Evolutionary conservation across 2,888 invertebrate genomes (phyloP).

Genomic region (Drosophila formosana): DNA sequence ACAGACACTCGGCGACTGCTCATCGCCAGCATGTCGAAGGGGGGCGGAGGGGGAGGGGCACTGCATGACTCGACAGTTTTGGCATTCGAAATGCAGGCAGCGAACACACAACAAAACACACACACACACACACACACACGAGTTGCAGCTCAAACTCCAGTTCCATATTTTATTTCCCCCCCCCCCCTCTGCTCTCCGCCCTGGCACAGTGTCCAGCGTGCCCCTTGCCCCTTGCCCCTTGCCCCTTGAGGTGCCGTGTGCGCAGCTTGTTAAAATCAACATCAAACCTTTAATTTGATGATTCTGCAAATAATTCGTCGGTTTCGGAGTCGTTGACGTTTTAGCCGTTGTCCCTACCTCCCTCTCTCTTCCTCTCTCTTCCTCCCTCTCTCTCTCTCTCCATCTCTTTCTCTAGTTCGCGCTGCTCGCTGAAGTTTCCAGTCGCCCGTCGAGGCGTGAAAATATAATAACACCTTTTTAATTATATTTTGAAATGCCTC

Average conservation of each 20-base stretch:
- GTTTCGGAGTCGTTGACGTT: slow-evolving; percentile 75
- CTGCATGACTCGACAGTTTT: slow-evolving; percentile 57
- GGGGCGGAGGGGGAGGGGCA: slow-evolving; percentile 1
- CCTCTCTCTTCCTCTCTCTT: neutral
- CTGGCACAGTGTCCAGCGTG: neutral
- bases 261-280: slow-evolving; percentile 78
- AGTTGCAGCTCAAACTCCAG: slow-evolving; percentile 50
- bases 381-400: neutral
- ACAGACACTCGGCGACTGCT: slow-evolving; percentile 68
- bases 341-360: slow-evolving; percentile 22
- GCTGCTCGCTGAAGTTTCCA: slow-evolving; percentile 65
- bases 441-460: slow-evolving; percentile 76
- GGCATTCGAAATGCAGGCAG: slow-evolving; percentile 15
- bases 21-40: slow-evolving; percentile 19
- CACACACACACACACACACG: slow-evolving; percentile 6
- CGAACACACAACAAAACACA: slow-evolving; percentile 15
- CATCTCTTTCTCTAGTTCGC: neutral
- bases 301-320: slow-evolving; percentile 80
- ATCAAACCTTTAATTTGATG: slow-evolving; percentile 82
- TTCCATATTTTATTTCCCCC: slow-evolving; percentile 41
- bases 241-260: slow-evolving; percentile 14
- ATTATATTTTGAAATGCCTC: slow-evolving; percentile 62
- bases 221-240: slow-evolving; percentile 9
- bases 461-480: slow-evolving; percentile 78
- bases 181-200: neutral